Conservation (phyloP, 1,140 invertebrate species). For the Drosophila ambigua region DNA sequence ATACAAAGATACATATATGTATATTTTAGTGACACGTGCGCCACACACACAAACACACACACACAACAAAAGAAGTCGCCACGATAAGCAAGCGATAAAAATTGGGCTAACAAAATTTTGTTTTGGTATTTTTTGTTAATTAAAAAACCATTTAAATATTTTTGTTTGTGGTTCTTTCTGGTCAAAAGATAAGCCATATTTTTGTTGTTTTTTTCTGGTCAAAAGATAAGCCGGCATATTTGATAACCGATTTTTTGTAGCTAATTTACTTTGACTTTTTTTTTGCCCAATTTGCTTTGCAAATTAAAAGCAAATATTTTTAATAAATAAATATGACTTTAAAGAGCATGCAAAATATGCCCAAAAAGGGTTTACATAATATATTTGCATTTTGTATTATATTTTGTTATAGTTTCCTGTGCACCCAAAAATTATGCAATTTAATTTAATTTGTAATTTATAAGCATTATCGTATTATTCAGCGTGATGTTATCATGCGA, state of each 20-base stretch:
- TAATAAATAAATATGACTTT: neutral
- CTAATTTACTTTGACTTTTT: constrained; percentile 2
- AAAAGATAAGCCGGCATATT: constrained; percentile 32
- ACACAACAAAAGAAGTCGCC: constrained; percentile 11
- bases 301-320: constrained; percentile 26
- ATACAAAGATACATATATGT: constrained; percentile 2
- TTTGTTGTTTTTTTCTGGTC: constrained; percentile 2
- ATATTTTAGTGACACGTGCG: constrained; percentile 43
- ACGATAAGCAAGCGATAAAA: constrained; percentile 47
- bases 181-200: constrained; percentile 35
- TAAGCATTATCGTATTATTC: constrained; percentile 23
- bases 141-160: constrained; percentile 39
- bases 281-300: constrained; percentile 35
- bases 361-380: constrained; percentile 22
- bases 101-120: constrained; percentile 36
- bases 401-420: too few species aligned
- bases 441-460: too few species aligned
- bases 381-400: constrained; percentile 4
- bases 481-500: neutral
- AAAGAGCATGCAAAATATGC: neutral
- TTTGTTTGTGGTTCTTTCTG: constrained; percentile 2
- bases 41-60: constrained; percentile 25
- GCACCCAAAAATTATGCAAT: constrained; percentile 35
- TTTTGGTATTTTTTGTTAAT: constrained; percentile 45
- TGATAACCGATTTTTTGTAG: constrained; percentile 28